Conservation (phyloP, 2,797 vertebrate species). For the Discoglossus pictus region DNA sequence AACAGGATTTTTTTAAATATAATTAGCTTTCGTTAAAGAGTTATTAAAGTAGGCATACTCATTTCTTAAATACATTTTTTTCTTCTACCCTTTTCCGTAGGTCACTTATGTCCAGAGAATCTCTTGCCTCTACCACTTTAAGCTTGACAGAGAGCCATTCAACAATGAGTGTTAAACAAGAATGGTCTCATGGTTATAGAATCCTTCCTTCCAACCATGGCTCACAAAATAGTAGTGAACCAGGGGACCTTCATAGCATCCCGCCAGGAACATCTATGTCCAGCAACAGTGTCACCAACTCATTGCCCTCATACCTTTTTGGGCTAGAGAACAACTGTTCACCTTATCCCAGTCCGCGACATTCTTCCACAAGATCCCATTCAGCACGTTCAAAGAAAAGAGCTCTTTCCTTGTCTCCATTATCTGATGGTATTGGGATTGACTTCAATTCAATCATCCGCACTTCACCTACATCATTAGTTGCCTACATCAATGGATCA, state of each 20-base stretch:
- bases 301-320: conserved; percentile 82
- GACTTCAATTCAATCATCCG: conserved; percentile 93
- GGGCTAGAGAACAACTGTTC: conserved; percentile 72
- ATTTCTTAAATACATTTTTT: conserved; percentile 20
- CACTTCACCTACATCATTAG: conserved; percentile 90
- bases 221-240: conserved; percentile 72
- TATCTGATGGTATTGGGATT: conserved; percentile 86
- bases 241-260: conserved; percentile 69
- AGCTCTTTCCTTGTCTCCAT: conserved; percentile 82
- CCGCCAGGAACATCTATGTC: conserved; percentile 74
- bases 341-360: conserved; percentile 68
- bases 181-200: conserved; percentile 83
- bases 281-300: conserved; percentile 70
- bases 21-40: background rate
- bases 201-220: conserved; percentile 73
- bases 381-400: conserved; percentile 80
- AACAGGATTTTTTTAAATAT: background rate
- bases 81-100: conserved; percentile 70
- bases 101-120: conserved; percentile 81
- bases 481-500: conserved; percentile 90
- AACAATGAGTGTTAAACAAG: conserved; percentile 79
- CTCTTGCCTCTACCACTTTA: conserved; percentile 82
- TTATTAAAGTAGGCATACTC: conserved; percentile 9
- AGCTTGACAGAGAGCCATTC: conserved; percentile 87
- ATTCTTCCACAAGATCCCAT: conserved; percentile 67